Conservation (phyloP, 2,113 vertebrate genomes). For the Alethe castanea region DNA sequence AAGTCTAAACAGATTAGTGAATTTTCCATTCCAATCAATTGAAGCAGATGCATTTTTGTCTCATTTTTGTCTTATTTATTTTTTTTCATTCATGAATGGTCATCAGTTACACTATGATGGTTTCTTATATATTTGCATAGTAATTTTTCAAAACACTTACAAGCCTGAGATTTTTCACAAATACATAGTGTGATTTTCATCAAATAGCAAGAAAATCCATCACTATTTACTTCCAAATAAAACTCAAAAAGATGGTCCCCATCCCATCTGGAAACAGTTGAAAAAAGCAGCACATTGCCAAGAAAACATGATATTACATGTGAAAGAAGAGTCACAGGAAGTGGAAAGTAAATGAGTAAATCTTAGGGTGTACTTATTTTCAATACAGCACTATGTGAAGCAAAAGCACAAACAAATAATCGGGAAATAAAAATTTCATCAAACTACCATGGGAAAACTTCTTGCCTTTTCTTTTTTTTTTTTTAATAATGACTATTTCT, state of each 20-base stretch:
- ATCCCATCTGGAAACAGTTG: not conserved
- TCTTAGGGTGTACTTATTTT: not conserved
- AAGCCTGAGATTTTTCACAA: not conserved
- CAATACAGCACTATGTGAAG: not conserved
- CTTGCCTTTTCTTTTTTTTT: not conserved
- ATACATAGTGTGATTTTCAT: not conserved
- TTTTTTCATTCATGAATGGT: not conserved
- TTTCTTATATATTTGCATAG: not conserved
- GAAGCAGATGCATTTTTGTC: not conserved
- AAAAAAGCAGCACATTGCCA: not conserved
- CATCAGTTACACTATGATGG: not conserved
- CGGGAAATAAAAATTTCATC: not conserved
- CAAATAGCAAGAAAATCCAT: not conserved
- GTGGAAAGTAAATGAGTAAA: not conserved
- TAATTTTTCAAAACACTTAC: not conserved
- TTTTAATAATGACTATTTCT: not conserved
- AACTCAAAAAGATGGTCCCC: not conserved
- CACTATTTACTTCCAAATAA: not conserved
- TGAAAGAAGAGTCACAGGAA: not conserved
- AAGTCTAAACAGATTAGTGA: not conserved
- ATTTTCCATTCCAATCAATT: not conserved
- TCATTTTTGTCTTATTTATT: not conserved
- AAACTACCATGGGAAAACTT: not conserved
- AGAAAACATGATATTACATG: not conserved
- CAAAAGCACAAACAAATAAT: not conserved